Conservation (phyloP, 2,113 vertebrate species). For the Bufo bufo region DNA sequence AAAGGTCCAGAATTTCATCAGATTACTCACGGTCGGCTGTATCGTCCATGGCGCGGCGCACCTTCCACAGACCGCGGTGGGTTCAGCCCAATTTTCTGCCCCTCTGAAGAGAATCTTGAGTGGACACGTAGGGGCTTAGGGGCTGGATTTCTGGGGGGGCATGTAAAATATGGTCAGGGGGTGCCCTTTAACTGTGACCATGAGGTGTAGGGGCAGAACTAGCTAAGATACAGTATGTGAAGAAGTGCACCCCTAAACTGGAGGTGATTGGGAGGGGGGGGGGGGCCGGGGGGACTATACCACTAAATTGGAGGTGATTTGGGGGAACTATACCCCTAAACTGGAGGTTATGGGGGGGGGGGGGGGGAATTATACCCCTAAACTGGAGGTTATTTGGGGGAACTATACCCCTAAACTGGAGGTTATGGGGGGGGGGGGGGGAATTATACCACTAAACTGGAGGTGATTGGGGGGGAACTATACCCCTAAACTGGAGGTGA, state of each 20-base stretch:
- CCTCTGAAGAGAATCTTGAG: slow-evolving; percentile 36
- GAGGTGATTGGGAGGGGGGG: neutral
- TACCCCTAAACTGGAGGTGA: neutral
- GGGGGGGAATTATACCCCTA: neutral
- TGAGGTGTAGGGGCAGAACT: neutral
- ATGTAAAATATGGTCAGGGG: slow-evolving; percentile 46
- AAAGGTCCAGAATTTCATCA: slow-evolving; percentile 22
- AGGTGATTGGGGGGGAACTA: neutral
- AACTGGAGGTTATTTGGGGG: neutral
- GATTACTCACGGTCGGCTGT: slow-evolving; percentile 47
- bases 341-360: neutral
- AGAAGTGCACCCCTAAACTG: neutral
- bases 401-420: neutral
- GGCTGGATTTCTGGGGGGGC: slow-evolving; percentile 47
- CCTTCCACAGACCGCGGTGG: neutral
- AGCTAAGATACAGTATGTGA: neutral
- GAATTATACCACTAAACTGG: neutral
- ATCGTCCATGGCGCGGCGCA: slow-evolving; percentile 12
- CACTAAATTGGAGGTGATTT: neutral
- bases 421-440: neutral
- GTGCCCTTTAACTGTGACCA: slow-evolving; percentile 45
- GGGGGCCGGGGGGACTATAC: neutral
- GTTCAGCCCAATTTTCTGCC: slow-evolving; percentile 42
- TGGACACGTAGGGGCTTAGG: slow-evolving; percentile 45
- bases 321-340: neutral